phyloP scores from a whole-genome alignment of 2,113 vertebrate species.

The Phylloscopus trochiloides region DNA sequence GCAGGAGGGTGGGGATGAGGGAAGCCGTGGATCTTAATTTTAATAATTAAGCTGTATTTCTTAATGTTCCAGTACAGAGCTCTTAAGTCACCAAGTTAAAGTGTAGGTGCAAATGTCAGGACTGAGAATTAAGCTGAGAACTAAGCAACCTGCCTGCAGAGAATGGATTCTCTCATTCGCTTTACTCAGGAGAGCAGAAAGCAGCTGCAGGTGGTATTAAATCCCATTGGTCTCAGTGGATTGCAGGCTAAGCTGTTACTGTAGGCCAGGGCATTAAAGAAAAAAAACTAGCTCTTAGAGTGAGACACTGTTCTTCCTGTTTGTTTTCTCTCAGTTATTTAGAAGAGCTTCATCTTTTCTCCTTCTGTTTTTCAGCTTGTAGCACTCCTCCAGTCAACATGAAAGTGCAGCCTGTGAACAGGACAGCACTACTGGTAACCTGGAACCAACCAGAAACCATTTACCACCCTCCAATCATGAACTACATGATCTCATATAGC shows the following conservation, averaged over 20 bases:
- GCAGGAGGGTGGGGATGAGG: background rate
- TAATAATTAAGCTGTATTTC: background rate
- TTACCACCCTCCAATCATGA: constrained; percentile 94
- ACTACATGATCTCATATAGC: constrained; percentile 96
- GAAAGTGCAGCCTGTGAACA: constrained; percentile 94
- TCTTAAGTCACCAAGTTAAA: background rate
- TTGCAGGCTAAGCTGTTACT: constrained; percentile 14
- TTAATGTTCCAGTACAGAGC: background rate
- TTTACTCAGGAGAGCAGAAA: constrained; percentile 31
- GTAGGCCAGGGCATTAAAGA: constrained; percentile 4
- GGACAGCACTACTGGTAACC: constrained; percentile 87
- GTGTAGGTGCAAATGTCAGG: background rate
- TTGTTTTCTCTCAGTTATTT: background rate
- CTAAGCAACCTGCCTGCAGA: background rate
- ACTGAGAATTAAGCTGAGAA: background rate
- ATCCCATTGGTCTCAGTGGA: constrained; percentile 43
- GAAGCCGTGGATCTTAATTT: background rate
- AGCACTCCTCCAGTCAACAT: constrained; percentile 94
- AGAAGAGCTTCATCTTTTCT: background rate
- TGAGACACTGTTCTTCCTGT: background rate
- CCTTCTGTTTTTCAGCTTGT: constrained; percentile 78
- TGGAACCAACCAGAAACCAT: constrained; percentile 89
- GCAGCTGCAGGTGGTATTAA: constrained; percentile 52
- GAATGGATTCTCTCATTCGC: background rate
- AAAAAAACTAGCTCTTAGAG: background rate